Percentiles rank a stretch among this genome's conserved stretches.
phyloP scores from a whole-genome alignment of 2,888 invertebrate genomes.

The Empis stercorea region DNA sequence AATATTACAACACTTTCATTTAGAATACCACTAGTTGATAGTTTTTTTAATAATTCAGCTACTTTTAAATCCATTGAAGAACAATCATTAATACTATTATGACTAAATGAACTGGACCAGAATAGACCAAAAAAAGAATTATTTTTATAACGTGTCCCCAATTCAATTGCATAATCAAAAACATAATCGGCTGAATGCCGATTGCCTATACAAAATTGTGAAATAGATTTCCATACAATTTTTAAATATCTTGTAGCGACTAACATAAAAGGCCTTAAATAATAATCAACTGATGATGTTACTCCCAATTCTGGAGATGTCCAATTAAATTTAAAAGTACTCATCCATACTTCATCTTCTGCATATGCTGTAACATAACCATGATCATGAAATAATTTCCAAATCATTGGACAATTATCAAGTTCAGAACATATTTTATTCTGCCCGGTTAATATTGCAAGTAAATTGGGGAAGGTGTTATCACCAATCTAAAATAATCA shows the following conservation, averaged over 20 bases:
- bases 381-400: constrained; percentile 56
- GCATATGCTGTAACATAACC: constrained; percentile 70
- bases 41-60: constrained; percentile 43
- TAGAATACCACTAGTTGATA: constrained; percentile 46
- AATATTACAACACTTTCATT: constrained; percentile 56
- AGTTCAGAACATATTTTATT: constrained; percentile 41
- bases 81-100: constrained; percentile 53
- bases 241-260: constrained; percentile 48
- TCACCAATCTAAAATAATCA: constrained; percentile 58
- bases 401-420: constrained; percentile 62
- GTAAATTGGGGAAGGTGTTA: constrained; percentile 82
- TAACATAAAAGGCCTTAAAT: constrained; percentile 57
- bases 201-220: constrained; percentile 45
- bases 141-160: constrained; percentile 47
- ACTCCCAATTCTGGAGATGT: constrained; percentile 54
- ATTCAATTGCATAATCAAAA: constrained; percentile 53
- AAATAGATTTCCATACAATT: constrained; percentile 38
- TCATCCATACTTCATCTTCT: constrained; percentile 60
- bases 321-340: too few species aligned
- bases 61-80: constrained; percentile 53
- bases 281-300: constrained; percentile 72
- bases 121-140: constrained; percentile 60
- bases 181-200: constrained; percentile 54
- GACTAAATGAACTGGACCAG: constrained; percentile 68
- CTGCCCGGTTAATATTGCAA: constrained; percentile 66